These are phyloP conservation scores for Laterallus jamaicensis DNA, from an alignment of 2,113 vertebrate genomes.

Conservation along the genomic window DNA sequence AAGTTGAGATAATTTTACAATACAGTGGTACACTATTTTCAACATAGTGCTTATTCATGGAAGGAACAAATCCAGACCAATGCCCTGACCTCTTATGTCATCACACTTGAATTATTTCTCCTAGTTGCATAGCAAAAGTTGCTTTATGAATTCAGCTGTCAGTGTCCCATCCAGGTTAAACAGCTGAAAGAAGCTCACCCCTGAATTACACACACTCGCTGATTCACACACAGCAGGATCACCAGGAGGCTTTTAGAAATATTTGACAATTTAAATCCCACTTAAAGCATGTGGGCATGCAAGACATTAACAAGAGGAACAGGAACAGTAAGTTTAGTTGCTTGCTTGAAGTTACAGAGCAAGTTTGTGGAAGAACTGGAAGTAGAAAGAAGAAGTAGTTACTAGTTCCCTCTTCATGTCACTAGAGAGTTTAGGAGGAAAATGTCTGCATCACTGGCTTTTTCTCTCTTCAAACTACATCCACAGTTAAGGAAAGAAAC, in stretches of 20 bases:
- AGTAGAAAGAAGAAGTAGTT: neutral
- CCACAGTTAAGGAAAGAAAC: neutral
- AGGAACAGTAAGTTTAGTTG: constrained; percentile 9
- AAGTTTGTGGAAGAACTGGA: neutral
- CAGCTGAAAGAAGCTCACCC: neutral
- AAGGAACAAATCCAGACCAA: neutral
- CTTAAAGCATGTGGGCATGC: neutral
- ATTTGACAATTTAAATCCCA: neutral
- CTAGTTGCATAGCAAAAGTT: neutral
- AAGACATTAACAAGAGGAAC: neutral
- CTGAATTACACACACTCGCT: neutral
- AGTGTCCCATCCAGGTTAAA: neutral
- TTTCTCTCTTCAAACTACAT: neutral
- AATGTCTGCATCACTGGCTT: neutral
- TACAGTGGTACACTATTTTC: neutral
- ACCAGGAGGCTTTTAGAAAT: constrained; percentile 5
- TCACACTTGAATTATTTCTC: neutral
- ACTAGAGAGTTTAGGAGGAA: neutral
- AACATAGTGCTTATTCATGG: neutral
- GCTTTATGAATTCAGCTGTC: neutral
- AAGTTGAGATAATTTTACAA: neutral
- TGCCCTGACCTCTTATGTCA: neutral
- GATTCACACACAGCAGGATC: neutral
- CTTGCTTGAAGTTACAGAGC: neutral
- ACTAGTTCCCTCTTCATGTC: neutral